phyloP scores from a whole-genome alignment of 2,113 vertebrate species.

The Poeciliopsis occidentalis region DNA sequence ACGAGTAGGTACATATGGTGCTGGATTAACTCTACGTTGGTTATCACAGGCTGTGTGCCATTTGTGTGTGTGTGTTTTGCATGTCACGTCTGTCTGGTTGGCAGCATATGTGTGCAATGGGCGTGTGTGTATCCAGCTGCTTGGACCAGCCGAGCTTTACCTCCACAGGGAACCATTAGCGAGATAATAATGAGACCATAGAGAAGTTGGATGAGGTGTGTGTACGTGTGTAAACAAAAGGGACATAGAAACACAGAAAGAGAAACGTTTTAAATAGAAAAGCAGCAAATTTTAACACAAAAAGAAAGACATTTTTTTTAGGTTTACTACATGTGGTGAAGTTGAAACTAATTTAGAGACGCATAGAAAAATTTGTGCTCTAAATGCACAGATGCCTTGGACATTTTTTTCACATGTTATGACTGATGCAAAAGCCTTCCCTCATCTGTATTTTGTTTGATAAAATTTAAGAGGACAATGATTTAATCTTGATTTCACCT shows the following conservation, averaged over 20 bases:
- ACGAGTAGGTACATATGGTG: constrained; percentile 54
- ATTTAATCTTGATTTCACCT: no score
- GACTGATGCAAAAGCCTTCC: no score
- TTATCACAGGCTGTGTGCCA: background rate
- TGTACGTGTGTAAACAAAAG: constrained; percentile 6
- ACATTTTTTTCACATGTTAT: no score
- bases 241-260: constrained; percentile 10
- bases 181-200: constrained; percentile 69
- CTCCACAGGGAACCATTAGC: constrained; percentile 75
- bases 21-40: constrained; percentile 43
- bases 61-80: constrained; percentile 1
- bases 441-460: no score
- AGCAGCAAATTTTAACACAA: constrained; percentile 10
- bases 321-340: constrained; percentile 8
- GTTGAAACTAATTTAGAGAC: background rate
- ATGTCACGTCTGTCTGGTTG: constrained; percentile 10
- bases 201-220: constrained; percentile 40
- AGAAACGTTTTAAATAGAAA: constrained; percentile 13
- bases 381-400: no score
- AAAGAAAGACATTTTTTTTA: background rate
- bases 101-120: constrained; percentile 21
- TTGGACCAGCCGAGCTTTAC: constrained; percentile 74
- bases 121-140: constrained; percentile 57
- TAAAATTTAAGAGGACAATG: no score
- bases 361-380: no score